Base-by-base conservation (phyloP, 2,797 vertebrate genomes). In the Perodicticus potto region DNA sequence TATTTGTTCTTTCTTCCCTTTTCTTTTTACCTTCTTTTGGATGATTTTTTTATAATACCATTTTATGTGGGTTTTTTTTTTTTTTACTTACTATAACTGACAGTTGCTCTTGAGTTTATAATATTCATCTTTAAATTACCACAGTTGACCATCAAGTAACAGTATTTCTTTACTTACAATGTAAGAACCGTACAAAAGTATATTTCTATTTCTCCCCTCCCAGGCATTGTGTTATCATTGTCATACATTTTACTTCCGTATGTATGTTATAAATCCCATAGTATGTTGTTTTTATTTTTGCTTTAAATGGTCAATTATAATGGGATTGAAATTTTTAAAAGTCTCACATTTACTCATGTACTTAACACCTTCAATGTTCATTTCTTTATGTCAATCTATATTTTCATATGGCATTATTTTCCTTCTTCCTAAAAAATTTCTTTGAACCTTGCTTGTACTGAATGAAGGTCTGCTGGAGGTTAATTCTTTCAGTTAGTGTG, bases 371-470 rank as follows among this genome's bases (percentile, higher is more conserved):
- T 72, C 63, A 72, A 0, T 82, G 87, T 27, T 63, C 69, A 76
- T 70, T 61, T 72, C 53, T 93, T 86, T 83, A 2, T 88, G 37
- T 89, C 29, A 40, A 89, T 67, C 4, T 27, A 72, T 4, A 32
- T 85, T 84, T 88, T 72, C 37, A 34, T 67, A 7, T n/a, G 32
- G 32, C 16, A n/a, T 19, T 67, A 67, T 67, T n/a, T 67, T 67
- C 65, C 78, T 87, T 78, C n/a, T 88, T 91, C 32, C 65, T 78
- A 27, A 85, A 93, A 89, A 57, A 65, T 80, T 84, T 89, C 14
- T 73, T 95, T 89, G 22, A 49, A 73, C 27, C 22, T 59, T 86
- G 22, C 23, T 72, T 61, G 13, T 20, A 72, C 29, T 32, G 2
- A 32, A 37, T n/a, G n/a, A n/a, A n/a, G 29, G 40, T 23, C 80